Evolutionary conservation across 2,113 vertebrate species (phyloP).

Genomic region (Mola mola): DNA sequence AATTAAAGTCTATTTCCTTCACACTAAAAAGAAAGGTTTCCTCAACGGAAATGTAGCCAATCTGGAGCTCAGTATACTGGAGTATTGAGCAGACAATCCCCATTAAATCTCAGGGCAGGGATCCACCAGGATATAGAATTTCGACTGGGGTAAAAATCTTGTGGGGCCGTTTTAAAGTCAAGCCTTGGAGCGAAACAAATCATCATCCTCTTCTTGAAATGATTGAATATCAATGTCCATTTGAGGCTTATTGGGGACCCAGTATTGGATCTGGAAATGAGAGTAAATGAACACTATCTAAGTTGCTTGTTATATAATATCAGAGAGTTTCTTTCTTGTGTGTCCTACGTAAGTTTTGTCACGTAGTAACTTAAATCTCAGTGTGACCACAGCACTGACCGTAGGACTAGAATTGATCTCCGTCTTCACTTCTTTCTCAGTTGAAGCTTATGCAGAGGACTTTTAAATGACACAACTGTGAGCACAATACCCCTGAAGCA

Average conservation of each 20-base stretch:
- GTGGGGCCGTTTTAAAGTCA: constrained; percentile 35
- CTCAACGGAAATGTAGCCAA: constrained; percentile 40
- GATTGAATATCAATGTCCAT: constrained; percentile 19
- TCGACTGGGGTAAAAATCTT: constrained; percentile 25
- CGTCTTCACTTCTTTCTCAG: constrained; percentile 20
- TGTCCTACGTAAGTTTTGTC: too few relatives aligned
- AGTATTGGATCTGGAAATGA: background rate
- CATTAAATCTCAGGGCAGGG: constrained; percentile 45
- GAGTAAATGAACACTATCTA: background rate
- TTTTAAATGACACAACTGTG: constrained; percentile 47
- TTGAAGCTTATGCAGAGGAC: constrained; percentile 22
- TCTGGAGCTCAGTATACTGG: constrained; percentile 48
- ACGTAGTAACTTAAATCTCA: too few relatives aligned
- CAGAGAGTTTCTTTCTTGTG: too few relatives aligned
- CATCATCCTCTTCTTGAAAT: constrained; percentile 25
- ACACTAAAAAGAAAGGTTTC: constrained; percentile 31
- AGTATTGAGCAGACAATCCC: constrained; percentile 43
- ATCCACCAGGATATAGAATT: constrained; percentile 20
- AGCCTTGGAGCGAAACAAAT: constrained; percentile 27
- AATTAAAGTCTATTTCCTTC: constrained; percentile 32
- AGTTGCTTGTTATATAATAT: too few relatives aligned
- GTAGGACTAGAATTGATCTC: constrained; percentile 31
- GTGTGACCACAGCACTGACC: too few relatives aligned
- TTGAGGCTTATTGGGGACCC: background rate
- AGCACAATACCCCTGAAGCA: constrained; percentile 49